Evolutionary conservation across 2,113 vertebrate species (phyloP), one percentile per base, ranked within the genome.

Genomic region (Polypterus bichir): DNA sequence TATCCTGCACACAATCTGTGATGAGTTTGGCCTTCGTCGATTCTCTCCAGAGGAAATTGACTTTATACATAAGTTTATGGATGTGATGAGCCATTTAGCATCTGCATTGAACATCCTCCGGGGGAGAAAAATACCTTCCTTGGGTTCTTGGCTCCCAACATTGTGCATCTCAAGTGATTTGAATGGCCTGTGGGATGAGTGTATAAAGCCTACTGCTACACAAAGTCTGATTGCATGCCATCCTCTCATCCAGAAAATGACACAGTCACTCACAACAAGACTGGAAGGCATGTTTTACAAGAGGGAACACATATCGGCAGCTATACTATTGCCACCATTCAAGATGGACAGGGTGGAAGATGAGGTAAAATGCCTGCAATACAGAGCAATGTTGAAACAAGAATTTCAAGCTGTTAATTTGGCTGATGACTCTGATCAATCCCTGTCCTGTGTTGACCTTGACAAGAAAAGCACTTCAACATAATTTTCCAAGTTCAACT

Each of bases 1-100:
- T 27, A 46, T 64, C 53, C 53, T 59, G 48, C 63, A 64, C 63
- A 64, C 56, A 27, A 48, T 64, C 46, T 49, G 63, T 64, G 63
- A 64, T 53, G 63, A 64, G 63, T 64, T 64, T 51, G 63, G 56
- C 57, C 48, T 64, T 64, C 48, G 55, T 4, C 47, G 63, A 27
- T 64, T 64, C 44, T 3, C 63, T 44, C 47, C 56, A 64, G 27
- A 64, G 47, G 63, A 64, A 45, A 48, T 64, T 9, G 44, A 64
- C 9, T 64, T 64, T 49, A 51, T 64, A 11, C 63, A 59, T 46
- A 64, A 64, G 27, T 64, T 64, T 64, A 54, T 64, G 57, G 54
- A 48, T 64, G 63, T 64, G 63, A 59, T 64, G 63, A 9, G 48
- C 49, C 63, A 55, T 54, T 52, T 64, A 49, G 48, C 63, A 10